Evolutionary conservation across 2,888 invertebrate genomes (phyloP).

Genomic region (Calliphora vomitoria): DNA sequence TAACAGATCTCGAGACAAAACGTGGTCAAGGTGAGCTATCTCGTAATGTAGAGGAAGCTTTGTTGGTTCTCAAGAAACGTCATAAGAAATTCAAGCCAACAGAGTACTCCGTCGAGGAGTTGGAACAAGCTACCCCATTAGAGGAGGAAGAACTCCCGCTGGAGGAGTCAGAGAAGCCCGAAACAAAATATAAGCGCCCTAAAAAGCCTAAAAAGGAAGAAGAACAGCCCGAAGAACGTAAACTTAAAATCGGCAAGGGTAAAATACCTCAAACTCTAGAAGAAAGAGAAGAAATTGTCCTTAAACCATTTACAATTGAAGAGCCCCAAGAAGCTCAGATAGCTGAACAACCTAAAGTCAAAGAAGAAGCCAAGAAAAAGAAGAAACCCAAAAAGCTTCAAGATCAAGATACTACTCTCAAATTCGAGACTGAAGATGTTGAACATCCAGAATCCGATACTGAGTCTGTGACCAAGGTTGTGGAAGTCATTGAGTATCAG

Average conservation of each 20-base stretch:
- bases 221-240: conserved; percentile 76
- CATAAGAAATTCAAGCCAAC: conserved; percentile 86
- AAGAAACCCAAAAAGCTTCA: conserved; percentile 77
- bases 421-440: conserved; percentile 78
- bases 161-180: conserved; percentile 77
- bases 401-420: conserved; percentile 74
- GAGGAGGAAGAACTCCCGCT: conserved; percentile 76
- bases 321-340: conserved; percentile 57
- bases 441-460: conserved; percentile 77
- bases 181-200: conserved; percentile 82
- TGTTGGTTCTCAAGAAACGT: conserved; percentile 87
- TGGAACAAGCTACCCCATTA: conserved; percentile 85
- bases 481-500: conserved; percentile 79
- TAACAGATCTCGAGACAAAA: conserved; percentile 84
- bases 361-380: conserved; percentile 75
- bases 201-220: conserved; percentile 77
- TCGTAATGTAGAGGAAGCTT: conserved; percentile 88
- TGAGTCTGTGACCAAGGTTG: conserved; percentile 74
- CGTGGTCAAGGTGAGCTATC: conserved; percentile 88
- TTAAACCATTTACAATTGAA: conserved; percentile 79
- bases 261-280: conserved; percentile 80
- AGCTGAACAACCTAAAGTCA: conserved; percentile 67
- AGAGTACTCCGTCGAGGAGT: conserved; percentile 86
- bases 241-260: conserved; percentile 81
- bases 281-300: conserved; percentile 80